Evolutionary conservation across 2,113 vertebrate genomes (phyloP), one percentile per base, ranked within the genome.

Genomic region (Grammomys dolichurus): DNA sequence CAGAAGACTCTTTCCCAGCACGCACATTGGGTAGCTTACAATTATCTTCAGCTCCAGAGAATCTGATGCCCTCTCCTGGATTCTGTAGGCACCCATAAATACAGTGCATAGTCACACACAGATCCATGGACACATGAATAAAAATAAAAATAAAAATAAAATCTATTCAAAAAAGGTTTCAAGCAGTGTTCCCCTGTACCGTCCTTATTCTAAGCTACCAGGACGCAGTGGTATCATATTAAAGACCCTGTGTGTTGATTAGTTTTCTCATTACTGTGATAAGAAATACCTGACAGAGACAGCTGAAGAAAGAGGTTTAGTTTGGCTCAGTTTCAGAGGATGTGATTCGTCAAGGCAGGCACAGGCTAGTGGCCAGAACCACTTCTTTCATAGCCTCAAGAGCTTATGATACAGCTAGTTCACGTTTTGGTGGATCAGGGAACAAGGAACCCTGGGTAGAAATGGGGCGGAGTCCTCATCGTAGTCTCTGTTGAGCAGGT

Each of bases 301-400:
- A 86, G 12, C n/a, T 48, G 63, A 65, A 43, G 60, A 26, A 10
- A n/a, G 60, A 85, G 1, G 1, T 20, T 48, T 33, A 48, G 20
- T 65, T 48, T 86, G 63, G 14, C 63, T 82, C 40, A 6, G 40
- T 10, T 67, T 67, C 84, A 48, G 43, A 48, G 63, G 43, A 17
- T 36, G 1, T 43, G 60, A 20, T 33, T 46, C 28, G 31, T 33
- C 84, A 87, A 46, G 84, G 63, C 16, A 67, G 40, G 40, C 40
- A 46, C 0, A 3, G n/a, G 3, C 16, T 31, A 46, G 24, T 11
- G 22, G 43, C 8, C 17, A 2, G 4, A 67, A 13, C 28, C 16
- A 67, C 28, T 86, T 65, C 40, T 28, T 60, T 9, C 40, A 12
- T 46, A 14, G 28, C 17, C 28, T 11, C 19, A 12, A 33, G 84